Conservation (phyloP, 1,140 invertebrate genomes). For the Zaprionus davidi region DNA sequence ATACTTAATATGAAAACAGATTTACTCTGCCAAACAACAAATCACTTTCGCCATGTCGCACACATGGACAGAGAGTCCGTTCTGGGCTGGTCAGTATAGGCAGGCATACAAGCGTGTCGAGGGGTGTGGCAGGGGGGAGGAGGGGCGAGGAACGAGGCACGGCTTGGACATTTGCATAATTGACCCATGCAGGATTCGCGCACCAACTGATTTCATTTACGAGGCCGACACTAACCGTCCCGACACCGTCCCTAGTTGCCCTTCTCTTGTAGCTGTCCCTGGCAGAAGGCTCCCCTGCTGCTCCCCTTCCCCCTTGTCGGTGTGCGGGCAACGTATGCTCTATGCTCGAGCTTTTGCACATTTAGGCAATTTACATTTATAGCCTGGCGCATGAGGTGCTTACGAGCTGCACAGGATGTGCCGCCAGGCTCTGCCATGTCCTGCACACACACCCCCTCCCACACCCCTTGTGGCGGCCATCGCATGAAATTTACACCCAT, state of each 20-base stretch:
- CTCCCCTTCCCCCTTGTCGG: conserved; percentile 14
- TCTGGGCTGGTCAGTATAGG: conserved; percentile 16
- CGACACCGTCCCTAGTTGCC: conserved; percentile 3
- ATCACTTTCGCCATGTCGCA: conserved; percentile 75
- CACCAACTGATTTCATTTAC: conserved; percentile 83
- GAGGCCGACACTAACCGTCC: conserved; percentile 37
- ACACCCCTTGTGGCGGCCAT: neutral
- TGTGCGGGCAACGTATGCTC: conserved; percentile 78
- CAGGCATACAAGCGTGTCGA: conserved; percentile 28
- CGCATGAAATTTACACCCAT: conserved; percentile 77
- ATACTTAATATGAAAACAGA: conserved; percentile 82
- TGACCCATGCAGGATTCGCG: conserved; percentile 82
- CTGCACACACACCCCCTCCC: neutral
- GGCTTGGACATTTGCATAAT: conserved; percentile 76
- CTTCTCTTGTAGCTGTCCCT: neutral
- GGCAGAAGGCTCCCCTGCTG: neutral
- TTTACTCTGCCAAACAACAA: conserved; percentile 77
- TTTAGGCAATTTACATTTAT: conserved; percentile 83
- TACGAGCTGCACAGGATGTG: conserved; percentile 80
- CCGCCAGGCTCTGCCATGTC: conserved; percentile 56
- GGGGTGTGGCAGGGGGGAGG: neutral
- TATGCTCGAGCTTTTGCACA: conserved; percentile 80
- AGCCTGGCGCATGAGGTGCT: conserved; percentile 81
- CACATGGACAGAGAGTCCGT: conserved; percentile 23
- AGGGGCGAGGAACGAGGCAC: conserved; percentile 28